phyloP scores from a whole-genome alignment of 2,888 invertebrate species.

The Elmis aenea region DNA sequence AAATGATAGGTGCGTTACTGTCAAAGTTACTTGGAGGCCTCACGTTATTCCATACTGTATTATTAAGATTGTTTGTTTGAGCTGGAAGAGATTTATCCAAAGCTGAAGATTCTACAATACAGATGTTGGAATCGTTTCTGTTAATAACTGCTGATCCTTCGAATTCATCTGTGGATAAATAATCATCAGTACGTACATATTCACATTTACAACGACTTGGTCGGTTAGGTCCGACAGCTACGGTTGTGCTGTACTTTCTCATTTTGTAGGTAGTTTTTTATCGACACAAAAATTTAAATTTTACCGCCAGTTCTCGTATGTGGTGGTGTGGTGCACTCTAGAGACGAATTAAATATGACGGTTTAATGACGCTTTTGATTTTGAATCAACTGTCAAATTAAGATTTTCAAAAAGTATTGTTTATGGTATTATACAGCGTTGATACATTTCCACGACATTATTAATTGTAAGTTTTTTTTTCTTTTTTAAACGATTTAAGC shows the following conservation, averaged over 20 bases:
- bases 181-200: no score
- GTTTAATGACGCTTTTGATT: neutral
- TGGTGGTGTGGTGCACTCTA: conserved; percentile 2
- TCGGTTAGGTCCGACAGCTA: no score
- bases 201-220: no score
- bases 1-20: conserved; percentile 26
- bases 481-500: no score
- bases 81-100: conserved; percentile 26
- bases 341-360: neutral
- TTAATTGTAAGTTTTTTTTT: no score
- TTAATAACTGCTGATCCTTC: neutral
- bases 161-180: no score
- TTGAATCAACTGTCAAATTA: conserved; percentile 9
- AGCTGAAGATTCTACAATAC: conserved; percentile 31
- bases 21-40: conserved; percentile 29
- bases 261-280: no score
- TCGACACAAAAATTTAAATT: conserved; percentile 1
- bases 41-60: conserved; percentile 32
- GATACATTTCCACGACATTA: no score
- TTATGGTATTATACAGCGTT: no score
- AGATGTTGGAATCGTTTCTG: conserved; percentile 25
- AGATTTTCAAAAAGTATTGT: no score
- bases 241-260: no score
- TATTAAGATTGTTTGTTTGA: conserved; percentile 21
- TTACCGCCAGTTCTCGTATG: conserved; percentile 5